Percentiles rank a stretch among this genome's conserved stretches.
phyloP scores from a whole-genome alignment of 2,888 invertebrate species.

The Thymelicus acteon region DNA sequence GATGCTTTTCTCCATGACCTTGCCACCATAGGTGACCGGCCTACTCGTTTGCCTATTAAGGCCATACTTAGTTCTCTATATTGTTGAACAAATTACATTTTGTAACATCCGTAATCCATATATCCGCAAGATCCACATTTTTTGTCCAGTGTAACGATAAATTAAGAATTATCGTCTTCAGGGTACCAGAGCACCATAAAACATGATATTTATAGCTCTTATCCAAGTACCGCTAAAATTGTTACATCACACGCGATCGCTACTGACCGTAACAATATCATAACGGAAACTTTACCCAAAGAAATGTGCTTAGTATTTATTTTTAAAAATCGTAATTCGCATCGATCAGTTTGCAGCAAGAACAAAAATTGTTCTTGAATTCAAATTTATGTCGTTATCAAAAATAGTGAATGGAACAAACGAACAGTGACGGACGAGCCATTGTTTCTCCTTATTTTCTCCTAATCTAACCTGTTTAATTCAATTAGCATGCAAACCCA shows the following conservation, averaged over 20 bases:
- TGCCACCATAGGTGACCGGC: too few species aligned
- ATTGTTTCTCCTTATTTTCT: neutral
- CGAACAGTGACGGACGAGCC: slow-evolving; percentile 22
- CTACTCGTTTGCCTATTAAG: too few species aligned
- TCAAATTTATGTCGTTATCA: slow-evolving; percentile 7
- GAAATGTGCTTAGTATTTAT: slow-evolving; percentile 5
- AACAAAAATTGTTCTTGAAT: neutral
- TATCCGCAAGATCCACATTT: too few species aligned
- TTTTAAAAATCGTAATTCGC: neutral
- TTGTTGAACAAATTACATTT: too few species aligned
- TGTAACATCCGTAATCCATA: too few species aligned
- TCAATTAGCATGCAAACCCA: slow-evolving; percentile 22
- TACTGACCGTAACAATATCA: slow-evolving; percentile 56
- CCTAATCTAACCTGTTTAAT: slow-evolving; percentile 14
- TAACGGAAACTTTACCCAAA: slow-evolving; percentile 34
- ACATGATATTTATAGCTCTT: slow-evolving; percentile 28
- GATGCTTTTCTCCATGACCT: too few species aligned
- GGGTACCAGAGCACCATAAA: slow-evolving; percentile 23
- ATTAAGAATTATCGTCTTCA: neutral
- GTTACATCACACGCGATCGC: slow-evolving; percentile 61
- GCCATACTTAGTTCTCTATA: too few species aligned
- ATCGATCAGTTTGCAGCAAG: neutral
- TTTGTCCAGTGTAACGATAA: too few species aligned
- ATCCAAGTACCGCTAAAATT: slow-evolving; percentile 34
- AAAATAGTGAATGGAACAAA: slow-evolving; percentile 25